phyloP scores from a whole-genome alignment of 2,888 invertebrate genomes.

The Xanthorhoe designata region DNA sequence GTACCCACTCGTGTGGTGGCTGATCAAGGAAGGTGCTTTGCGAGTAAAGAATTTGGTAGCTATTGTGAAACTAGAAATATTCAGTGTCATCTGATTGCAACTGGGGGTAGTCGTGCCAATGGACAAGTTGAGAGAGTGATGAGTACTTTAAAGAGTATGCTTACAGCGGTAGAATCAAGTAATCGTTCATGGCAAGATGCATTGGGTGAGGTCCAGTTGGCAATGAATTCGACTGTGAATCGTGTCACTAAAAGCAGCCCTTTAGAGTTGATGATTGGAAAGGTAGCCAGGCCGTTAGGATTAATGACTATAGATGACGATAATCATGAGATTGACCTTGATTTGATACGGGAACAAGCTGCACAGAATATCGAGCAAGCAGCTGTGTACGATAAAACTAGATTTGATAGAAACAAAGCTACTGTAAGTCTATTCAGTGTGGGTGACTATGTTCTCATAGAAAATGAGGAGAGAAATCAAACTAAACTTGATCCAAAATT shows the following conservation, averaged over 20 bases:
- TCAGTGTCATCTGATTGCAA: conserved; percentile 41
- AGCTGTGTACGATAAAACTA: conserved; percentile 2
- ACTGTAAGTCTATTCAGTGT: neutral
- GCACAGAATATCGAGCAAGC: neutral
- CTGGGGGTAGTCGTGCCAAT: conserved; percentile 42
- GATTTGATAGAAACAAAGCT: conserved; percentile 12
- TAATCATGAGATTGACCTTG: neutral
- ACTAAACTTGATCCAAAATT: neutral
- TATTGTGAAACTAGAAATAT: neutral
- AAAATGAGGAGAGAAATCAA: neutral
- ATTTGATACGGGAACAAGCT: neutral
- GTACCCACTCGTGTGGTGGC: conserved; percentile 8
- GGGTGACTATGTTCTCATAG: neutral
- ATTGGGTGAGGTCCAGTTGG: neutral
- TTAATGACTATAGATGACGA: neutral
- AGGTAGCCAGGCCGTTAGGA: neutral
- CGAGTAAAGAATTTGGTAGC: conserved; percentile 9
- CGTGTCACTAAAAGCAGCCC: conserved; percentile 18
- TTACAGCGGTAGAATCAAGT: conserved; percentile 1
- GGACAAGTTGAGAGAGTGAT: conserved; percentile 45
- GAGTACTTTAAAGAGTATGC: conserved; percentile 27
- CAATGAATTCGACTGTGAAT: conserved; percentile 19
- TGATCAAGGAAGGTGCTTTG: conserved; percentile 22
- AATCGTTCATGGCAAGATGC: conserved; percentile 1
- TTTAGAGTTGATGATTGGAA: conserved; percentile 1